Conservation (phyloP, 2,888 invertebrate genomes). For the Allacma fusca region DNA sequence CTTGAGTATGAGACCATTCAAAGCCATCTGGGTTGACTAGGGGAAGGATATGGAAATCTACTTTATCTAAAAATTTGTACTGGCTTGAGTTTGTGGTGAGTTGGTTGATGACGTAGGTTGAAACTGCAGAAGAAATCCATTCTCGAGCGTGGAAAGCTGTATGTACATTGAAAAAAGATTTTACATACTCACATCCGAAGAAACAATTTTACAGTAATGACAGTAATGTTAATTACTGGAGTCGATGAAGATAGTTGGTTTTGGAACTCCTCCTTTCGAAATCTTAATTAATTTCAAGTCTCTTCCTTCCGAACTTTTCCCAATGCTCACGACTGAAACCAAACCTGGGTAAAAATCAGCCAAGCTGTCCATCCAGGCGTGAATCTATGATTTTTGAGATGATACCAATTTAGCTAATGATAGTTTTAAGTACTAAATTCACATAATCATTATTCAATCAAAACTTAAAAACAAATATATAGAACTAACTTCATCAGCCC, state of each 20-base stretch:
- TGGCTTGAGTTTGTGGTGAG: slow-evolving; percentile 29
- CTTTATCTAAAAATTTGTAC: slow-evolving; percentile 64
- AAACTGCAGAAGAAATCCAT: slow-evolving; percentile 83
- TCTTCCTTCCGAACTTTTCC: slow-evolving; percentile 60
- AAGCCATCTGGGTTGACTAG: slow-evolving; percentile 89
- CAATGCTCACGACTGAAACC: slow-evolving; percentile 60
- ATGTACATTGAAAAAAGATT: neutral
- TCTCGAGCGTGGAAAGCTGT: slow-evolving; percentile 84
- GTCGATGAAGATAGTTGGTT: slow-evolving; percentile 54
- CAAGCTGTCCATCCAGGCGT: slow-evolving; percentile 57
- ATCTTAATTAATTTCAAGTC: slow-evolving; percentile 59
- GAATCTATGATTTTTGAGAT: slow-evolving; percentile 52
- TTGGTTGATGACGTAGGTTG: slow-evolving; percentile 73
- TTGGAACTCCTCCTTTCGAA: slow-evolving; percentile 36
- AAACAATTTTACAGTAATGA: too few relatives aligned
- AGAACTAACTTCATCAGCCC: neutral
- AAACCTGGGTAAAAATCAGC: slow-evolving; percentile 55
- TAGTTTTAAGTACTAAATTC: too few relatives aligned
- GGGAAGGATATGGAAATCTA: slow-evolving; percentile 77
- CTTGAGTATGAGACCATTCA: slow-evolving; percentile 79
- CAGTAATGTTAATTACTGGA: slow-evolving; percentile 46
- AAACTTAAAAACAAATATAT: neutral
- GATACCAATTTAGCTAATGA: too few relatives aligned
- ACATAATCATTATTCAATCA: too few relatives aligned
- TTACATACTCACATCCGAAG: too few relatives aligned